phyloP scores from a whole-genome alignment of 2,888 invertebrate species.

The Serripes groenlandicus region DNA sequence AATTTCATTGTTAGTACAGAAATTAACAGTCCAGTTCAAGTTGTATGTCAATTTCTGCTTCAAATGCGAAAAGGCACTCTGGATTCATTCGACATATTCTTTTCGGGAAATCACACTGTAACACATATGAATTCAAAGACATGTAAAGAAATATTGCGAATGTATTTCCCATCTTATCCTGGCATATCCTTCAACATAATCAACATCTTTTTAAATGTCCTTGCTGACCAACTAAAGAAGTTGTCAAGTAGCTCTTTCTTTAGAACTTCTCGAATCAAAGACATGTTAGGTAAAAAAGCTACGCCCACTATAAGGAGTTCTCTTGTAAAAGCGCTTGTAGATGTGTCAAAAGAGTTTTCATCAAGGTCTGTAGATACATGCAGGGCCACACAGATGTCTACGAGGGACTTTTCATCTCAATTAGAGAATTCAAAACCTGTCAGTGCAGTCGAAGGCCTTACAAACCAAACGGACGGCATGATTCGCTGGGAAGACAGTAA shows the following conservation, averaged over 20 bases:
- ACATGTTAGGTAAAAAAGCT: slow-evolving; percentile 53
- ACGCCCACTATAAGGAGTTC: slow-evolving; percentile 32
- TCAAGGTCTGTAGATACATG: slow-evolving; percentile 48
- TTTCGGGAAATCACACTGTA: slow-evolving; percentile 42
- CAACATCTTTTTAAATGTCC: slow-evolving; percentile 68
- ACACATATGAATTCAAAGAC: slow-evolving; percentile 37
- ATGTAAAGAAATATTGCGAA: slow-evolving; percentile 59
- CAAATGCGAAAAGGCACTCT: slow-evolving; percentile 41
- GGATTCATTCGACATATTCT: slow-evolving; percentile 60
- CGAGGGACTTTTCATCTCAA: background rate
- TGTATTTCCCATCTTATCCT: slow-evolving; percentile 39
- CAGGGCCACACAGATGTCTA: slow-evolving; percentile 39
- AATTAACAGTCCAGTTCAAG: slow-evolving; percentile 70
- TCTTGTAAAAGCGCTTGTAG: slow-evolving; percentile 47
- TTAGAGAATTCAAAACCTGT: background rate
- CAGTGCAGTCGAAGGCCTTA: slow-evolving; percentile 38
- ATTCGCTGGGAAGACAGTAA: slow-evolving; percentile 75
- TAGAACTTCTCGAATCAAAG: slow-evolving; percentile 42
- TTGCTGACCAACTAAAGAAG: slow-evolving; percentile 77
- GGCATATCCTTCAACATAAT: slow-evolving; percentile 67
- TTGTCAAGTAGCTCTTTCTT: slow-evolving; percentile 72
- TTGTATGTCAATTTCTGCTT: slow-evolving; percentile 71
- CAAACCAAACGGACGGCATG: slow-evolving; percentile 67
- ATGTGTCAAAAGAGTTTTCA: slow-evolving; percentile 58
- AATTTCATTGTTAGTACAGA: slow-evolving; percentile 64